Evolutionary conservation across 2,113 vertebrate genomes (phyloP).

Genomic region (Phalacrocorax brasilianus): DNA sequence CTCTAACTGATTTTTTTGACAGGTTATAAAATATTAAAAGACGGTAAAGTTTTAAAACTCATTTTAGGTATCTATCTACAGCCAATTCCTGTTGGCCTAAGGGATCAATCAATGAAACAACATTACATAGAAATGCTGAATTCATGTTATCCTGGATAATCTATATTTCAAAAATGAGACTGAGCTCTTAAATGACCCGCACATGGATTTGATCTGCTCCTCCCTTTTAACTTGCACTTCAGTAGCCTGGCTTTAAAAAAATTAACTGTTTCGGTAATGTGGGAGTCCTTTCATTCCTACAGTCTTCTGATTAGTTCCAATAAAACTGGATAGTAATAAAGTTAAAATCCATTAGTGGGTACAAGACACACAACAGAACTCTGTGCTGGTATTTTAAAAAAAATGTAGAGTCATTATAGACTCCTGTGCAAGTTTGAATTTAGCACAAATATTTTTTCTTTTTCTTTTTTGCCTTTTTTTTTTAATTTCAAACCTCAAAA

Average conservation of each 20-base stretch:
- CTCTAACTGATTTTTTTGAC: slow-evolving; percentile 59
- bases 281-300: slow-evolving; percentile 57
- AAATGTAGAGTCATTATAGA: neutral
- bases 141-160: slow-evolving; percentile 70
- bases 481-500: neutral
- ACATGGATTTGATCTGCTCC: slow-evolving; percentile 66
- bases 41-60: slow-evolving; percentile 71
- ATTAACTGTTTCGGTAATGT: slow-evolving; percentile 73
- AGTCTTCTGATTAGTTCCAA: slow-evolving; percentile 58
- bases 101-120: slow-evolving; percentile 78
- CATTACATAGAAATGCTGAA: slow-evolving; percentile 77
- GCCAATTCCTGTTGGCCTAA: slow-evolving; percentile 46
- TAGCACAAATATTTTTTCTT: neutral
- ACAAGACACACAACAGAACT: slow-evolving; percentile 59
- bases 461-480: neutral
- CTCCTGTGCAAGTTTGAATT: neutral
- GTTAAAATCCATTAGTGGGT: slow-evolving; percentile 66
- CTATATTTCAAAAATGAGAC: slow-evolving; percentile 77
- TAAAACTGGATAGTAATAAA: slow-evolving; percentile 68
- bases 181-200: slow-evolving; percentile 72
- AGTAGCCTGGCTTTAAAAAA: slow-evolving; percentile 69
- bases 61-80: slow-evolving; percentile 63
- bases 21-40: slow-evolving; percentile 75
- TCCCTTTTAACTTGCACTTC: slow-evolving; percentile 69
- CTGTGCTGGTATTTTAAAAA: neutral